phyloP scores from a whole-genome alignment of 1,140 invertebrate genomes.

The Liolophura sinensis region DNA sequence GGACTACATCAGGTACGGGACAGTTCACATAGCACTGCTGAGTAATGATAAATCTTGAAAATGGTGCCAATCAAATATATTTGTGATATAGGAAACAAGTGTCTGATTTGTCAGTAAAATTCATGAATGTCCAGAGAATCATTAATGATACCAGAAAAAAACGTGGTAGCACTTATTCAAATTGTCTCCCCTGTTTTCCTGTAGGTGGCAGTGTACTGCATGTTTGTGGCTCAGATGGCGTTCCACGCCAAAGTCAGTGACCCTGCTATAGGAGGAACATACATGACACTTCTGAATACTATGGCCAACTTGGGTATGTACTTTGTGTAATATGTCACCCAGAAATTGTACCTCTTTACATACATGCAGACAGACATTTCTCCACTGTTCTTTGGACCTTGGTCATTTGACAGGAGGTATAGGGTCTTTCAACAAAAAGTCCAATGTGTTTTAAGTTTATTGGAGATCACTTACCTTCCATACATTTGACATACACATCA shows the following conservation, averaged over 20 bases:
- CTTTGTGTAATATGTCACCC: background rate
- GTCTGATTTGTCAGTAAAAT: background rate
- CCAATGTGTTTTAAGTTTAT: too few relatives aligned
- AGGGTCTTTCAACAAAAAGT: too few relatives aligned
- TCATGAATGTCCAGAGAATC: background rate
- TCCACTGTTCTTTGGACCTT: too few relatives aligned
- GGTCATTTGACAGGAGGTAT: too few relatives aligned
- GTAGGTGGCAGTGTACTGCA: slow-evolving; percentile 62
- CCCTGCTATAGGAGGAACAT: slow-evolving; percentile 93
- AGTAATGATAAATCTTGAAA: too few relatives aligned
- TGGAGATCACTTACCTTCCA: too few relatives aligned
- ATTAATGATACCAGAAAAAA: background rate
- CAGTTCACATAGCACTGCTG: too few relatives aligned
- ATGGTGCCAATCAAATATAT: background rate
- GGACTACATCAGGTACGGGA: slow-evolving; percentile 84
- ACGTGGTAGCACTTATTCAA: background rate
- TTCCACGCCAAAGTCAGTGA: slow-evolving; percentile 88
- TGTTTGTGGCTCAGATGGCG: slow-evolving; percentile 78
- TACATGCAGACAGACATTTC: too few relatives aligned
- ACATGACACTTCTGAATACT: slow-evolving; percentile 99
- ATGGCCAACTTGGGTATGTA: slow-evolving; percentile 81
- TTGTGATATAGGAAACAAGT: background rate
- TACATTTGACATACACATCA: too few relatives aligned
- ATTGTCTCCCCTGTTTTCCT: slow-evolving; percentile 13
- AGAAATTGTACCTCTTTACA: background rate